Evolutionary conservation across 92 coral and sea anemone species (phyloP), one percentile per base, ranked within the genome.

Genomic region (Scolanthus callimorphus): DNA sequence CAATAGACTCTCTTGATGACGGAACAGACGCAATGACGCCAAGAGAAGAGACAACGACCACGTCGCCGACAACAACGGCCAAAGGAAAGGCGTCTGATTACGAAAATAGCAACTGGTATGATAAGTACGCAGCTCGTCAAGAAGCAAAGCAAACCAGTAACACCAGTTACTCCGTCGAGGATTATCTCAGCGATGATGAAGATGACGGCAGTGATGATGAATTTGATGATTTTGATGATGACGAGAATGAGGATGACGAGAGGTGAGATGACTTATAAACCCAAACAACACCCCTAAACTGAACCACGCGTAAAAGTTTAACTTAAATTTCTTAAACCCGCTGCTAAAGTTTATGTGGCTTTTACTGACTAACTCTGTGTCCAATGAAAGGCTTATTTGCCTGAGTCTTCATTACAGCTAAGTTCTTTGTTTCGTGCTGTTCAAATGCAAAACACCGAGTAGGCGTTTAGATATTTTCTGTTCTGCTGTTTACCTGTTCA

Each of bases 101-200:
- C 13, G 60, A 20, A 2, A 26, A 39, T 37, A 51, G 29, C 21
- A 53, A 66, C 10, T 66, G 73, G 73, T 66, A 56, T 51, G 13
- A 44, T 17, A 38, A 38, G 34, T 24, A 17, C 12, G 54, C 39
- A 25, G 24, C 55, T 4, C 49, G 51, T 25, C 58, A 64, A 22
- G 43, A 30, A 20, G 31, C 19, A 38, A 51, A 53, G 44, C 13
- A 29, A 3, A 13, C 13, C 17, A 56, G 34, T 29, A 25, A 31
- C 34, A 11, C 20, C n/a, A n/a, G n/a, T 2, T 68, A 25, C 49
- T 68, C 75, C 20, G 75, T 55, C 25, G 75, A 68, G 15, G 75
- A 68, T 60, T 68, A 68, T 37, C 56, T 68, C 51, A 68, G 75
- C 39, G 56, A 57, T 41, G 75, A 68, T 30, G 59, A 63, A 3